phyloP scores from a whole-genome alignment of 2,888 invertebrate genomes.

The Liposcelis brunnea region DNA sequence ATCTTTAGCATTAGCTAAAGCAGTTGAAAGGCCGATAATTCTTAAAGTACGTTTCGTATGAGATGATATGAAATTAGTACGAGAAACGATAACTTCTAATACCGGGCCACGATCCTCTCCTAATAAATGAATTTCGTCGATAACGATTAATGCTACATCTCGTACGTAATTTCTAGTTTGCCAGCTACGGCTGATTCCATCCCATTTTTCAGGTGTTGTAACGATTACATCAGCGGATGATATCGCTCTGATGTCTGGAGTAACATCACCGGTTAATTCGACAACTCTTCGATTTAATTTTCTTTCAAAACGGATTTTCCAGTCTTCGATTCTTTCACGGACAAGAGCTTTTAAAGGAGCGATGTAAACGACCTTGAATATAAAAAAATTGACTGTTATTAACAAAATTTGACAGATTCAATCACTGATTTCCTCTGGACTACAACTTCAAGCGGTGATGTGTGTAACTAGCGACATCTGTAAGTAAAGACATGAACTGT shows the following conservation, averaged over 20 bases:
- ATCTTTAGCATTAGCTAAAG: conserved; percentile 92
- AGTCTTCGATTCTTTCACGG: conserved; percentile 88
- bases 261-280: conserved; percentile 71
- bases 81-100: conserved; percentile 92
- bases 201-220: conserved; percentile 99
- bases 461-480: too few species aligned
- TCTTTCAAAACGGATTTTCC: conserved; percentile 64
- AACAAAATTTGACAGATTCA: conserved; percentile 2
- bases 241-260: conserved; percentile 73
- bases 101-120: conserved; percentile 82
- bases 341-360: conserved; percentile 97
- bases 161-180: conserved; percentile 89
- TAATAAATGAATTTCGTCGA: conserved; percentile 95
- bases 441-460: too few species aligned
- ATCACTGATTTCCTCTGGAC: too few species aligned
- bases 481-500: too few species aligned
- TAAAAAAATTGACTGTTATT: conserved; percentile 7
- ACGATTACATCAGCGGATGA: conserved; percentile 80
- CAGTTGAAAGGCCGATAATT: conserved; percentile 91
- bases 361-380: conserved; percentile 75
- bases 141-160: conserved; percentile 78
- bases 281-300: conserved; percentile 67
- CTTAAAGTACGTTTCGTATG: conserved; percentile 69
- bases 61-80: conserved; percentile 89
- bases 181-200: conserved; percentile 97